Base-by-base conservation (phyloP, 2,797 vertebrate genomes). In the Sebastes cheni region DNA sequence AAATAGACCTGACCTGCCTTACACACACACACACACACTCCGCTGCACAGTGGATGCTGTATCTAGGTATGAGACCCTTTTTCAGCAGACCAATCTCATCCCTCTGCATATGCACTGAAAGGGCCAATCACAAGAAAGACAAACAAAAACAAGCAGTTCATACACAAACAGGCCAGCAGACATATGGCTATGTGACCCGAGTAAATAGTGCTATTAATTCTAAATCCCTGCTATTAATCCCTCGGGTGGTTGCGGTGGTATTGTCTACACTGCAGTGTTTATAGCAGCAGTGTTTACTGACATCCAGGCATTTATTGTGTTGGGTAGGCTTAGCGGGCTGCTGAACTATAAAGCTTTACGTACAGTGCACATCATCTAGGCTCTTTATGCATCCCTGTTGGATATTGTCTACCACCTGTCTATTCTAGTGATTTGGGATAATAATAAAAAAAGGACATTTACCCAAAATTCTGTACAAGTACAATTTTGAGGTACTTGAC, bases 161-260 rank as follows among this genome's bases (percentile, higher is more conserved):
- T 68, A 36, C 54, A 83, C 71, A 89, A 91, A 88, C 89, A 88
- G 65, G 61, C 77, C 36, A 84, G 74, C 59, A 84, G 88, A 88
- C 88, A 91, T 91, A 84, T 86, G 87, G 84, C 77, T 62, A 1
- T 62, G 74, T 68, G 86, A 86, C 71, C 81, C 56, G 12, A 77
- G 84, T 85, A 92, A 89, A 92, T 86, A 77, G 86, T 83, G 81
- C 86, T 83, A 90, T 90, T 90, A 85, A 78, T 86, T 88, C 80
- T 81, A 90, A 93, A 90, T 90, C 89, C 83, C 73, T 76, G 39
- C 70, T 61, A 79, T 83, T 90, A 90, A 93, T 90, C 91, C 88
- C 36, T 72, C 2, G 7, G 23, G 64, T 67, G 32, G 42, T 72
- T 5, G 1, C n/a, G 18, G 56, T 72, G 36, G 66, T 86, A 74